A percentile compares a stretch with the other conserved stretches of the same genome.
These are phyloP conservation scores for Dendrolimus punctatus DNA, from an alignment of 1,140 invertebrate genomes.

Conservation along the genomic window DNA sequence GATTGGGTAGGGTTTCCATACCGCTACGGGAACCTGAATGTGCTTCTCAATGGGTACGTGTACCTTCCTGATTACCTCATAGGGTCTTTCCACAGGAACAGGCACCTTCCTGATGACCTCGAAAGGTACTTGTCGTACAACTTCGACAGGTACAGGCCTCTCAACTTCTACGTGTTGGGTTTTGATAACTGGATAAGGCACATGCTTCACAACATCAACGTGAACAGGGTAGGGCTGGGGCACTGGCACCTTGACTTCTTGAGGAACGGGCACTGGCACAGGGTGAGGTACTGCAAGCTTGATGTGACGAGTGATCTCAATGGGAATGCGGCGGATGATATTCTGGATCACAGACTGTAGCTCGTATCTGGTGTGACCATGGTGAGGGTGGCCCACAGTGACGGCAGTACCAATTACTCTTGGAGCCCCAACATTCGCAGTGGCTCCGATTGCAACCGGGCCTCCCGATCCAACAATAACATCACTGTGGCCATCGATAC, in stretches of 20 bases:
- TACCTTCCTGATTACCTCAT: constrained; percentile 61
- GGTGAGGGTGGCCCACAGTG: constrained; percentile 33
- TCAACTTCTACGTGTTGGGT: constrained; percentile 61
- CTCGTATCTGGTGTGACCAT: constrained; percentile 42
- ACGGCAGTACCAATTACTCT: constrained; percentile 51
- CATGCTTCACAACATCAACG: constrained; percentile 59
- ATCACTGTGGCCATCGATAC: constrained; percentile 4
- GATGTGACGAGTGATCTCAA: constrained; percentile 54
- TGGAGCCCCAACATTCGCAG: constrained; percentile 22
- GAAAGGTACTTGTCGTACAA: constrained; percentile 54
- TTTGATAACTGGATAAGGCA: constrained; percentile 60
- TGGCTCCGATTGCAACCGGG: constrained; percentile 10
- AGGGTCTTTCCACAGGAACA: constrained; percentile 56
- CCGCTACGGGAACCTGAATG: constrained; percentile 52
- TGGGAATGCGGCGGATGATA: constrained; percentile 47
- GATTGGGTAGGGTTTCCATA: constrained; percentile 62
- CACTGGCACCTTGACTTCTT: constrained; percentile 58
- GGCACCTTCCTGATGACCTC: constrained; percentile 60
- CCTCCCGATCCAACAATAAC: constrained; percentile 5
- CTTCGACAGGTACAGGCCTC: constrained; percentile 57
- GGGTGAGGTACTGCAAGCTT: constrained; percentile 55
- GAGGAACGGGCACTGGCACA: constrained; percentile 49
- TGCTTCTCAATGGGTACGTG: constrained; percentile 60
- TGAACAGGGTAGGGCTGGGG: constrained; percentile 65
- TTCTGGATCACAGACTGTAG: constrained; percentile 60